A percentile compares a stretch with the other conserved stretches of the same genome.
These are phyloP conservation scores for Plusia festucae DNA, from an alignment of 2,888 invertebrate genomes.

Conservation along the genomic window DNA sequence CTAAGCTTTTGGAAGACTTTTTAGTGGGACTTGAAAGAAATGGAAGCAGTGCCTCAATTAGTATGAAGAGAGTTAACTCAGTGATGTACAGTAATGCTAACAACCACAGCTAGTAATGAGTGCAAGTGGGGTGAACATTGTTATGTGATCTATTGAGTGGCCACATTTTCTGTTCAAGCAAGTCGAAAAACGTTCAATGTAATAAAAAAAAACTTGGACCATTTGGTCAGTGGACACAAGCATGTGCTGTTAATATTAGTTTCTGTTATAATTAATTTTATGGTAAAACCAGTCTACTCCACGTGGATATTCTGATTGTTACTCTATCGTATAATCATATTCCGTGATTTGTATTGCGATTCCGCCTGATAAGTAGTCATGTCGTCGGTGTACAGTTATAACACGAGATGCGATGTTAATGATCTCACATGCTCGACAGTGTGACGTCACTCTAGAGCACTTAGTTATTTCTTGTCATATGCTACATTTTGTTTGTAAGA, in stretches of 20 bases:
- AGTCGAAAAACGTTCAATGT: constrained; percentile 36
- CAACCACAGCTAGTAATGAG: constrained; percentile 81
- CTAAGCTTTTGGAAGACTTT: constrained; percentile 91
- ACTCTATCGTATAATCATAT: constrained; percentile 50
- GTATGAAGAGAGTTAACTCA: constrained; percentile 75
- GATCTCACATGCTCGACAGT: constrained; percentile 57
- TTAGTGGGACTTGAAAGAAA: constrained; percentile 86
- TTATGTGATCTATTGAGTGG: constrained; percentile 51
- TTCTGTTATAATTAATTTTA: constrained; percentile 51
- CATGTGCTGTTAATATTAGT: constrained; percentile 58
- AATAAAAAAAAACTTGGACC: constrained; percentile 37
- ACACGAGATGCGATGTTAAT: constrained; percentile 55
- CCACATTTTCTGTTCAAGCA: constrained; percentile 48
- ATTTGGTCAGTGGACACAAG: constrained; percentile 41
- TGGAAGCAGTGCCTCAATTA: constrained; percentile 84
- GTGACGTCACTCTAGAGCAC: constrained; percentile 43
- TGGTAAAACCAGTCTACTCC: constrained; percentile 47
- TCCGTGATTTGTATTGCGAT: constrained; percentile 57
- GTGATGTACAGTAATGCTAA: constrained; percentile 74
- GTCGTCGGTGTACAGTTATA: constrained; percentile 54
- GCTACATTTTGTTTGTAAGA: constrained; percentile 47
- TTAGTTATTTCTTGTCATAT: constrained; percentile 49
- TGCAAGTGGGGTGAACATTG: constrained; percentile 60
- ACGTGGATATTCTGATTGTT: constrained; percentile 50
- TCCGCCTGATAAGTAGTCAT: constrained; percentile 62